Evolutionary conservation across 2,113 vertebrate species (phyloP).

Genomic region (Anthoscopus minutus): DNA sequence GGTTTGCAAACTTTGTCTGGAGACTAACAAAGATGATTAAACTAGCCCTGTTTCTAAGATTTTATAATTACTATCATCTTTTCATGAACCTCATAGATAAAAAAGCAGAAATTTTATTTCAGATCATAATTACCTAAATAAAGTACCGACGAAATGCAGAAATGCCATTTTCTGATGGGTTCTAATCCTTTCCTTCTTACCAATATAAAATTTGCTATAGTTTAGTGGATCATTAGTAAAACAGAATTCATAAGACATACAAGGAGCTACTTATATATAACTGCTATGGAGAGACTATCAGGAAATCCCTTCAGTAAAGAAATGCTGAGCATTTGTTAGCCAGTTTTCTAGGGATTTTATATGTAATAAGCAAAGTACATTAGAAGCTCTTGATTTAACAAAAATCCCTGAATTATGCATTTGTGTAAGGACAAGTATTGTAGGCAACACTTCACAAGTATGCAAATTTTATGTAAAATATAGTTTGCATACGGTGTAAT

Average conservation of each 20-base stretch:
- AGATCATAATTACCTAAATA: not conserved
- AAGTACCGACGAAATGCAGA: not conserved
- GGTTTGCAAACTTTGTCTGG: not conserved
- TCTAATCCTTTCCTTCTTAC: not conserved
- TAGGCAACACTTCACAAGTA: not conserved
- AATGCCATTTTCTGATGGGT: not conserved
- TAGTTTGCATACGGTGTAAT: not conserved
- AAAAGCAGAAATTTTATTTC: not conserved
- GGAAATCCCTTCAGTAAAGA: not conserved
- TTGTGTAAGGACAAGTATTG: slow-evolving; percentile 31
- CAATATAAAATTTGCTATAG: not conserved
- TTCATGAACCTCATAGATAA: not conserved
- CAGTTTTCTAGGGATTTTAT: slow-evolving; percentile 27
- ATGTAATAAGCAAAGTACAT: slow-evolving; percentile 34
- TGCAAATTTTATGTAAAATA: slow-evolving; percentile 43
- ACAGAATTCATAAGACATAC: not conserved
- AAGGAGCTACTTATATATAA: not conserved
- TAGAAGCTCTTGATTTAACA: slow-evolving; percentile 41
- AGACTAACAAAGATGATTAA: not conserved
- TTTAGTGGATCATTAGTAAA: not conserved
- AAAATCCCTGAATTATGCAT: slow-evolving; percentile 32
- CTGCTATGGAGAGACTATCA: not conserved
- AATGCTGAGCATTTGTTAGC: not conserved
- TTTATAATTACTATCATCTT: not conserved
- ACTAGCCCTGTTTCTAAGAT: not conserved